These are phyloP conservation scores for Numenius arquata DNA, from an alignment of 2,113 vertebrate species.

Conservation along the genomic window DNA sequence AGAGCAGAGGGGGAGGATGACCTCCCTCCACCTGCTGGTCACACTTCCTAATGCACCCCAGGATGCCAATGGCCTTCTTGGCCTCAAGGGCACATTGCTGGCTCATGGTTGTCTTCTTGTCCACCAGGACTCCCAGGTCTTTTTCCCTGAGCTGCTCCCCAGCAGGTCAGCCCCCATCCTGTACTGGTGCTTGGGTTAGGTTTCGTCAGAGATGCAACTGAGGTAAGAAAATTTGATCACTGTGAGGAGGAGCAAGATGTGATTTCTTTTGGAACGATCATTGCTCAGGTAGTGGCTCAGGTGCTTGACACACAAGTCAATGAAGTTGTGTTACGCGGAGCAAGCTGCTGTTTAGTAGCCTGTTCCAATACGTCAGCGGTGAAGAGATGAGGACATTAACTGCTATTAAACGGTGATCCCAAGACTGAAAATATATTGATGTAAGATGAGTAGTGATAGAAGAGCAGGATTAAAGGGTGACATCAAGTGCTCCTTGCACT, in stretches of 20 bases:
- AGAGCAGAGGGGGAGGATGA: too few species aligned
- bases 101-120: too few species aligned
- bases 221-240: neutral
- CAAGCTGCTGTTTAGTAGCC: neutral
- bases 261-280: neutral
- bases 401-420: neutral
- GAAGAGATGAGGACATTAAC: neutral
- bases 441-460: neutral
- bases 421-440: neutral
- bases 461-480: neutral
- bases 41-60: too few species aligned
- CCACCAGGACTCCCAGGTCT: too few species aligned
- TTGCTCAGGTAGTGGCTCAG: neutral
- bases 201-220: neutral
- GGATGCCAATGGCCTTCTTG: too few species aligned
- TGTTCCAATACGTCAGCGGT: neutral
- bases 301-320: neutral
- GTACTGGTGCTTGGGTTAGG: too few species aligned
- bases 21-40: too few species aligned
- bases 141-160: too few species aligned
- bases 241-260: neutral
- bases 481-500: neutral
- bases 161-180: too few species aligned
- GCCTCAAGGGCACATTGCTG: too few species aligned
- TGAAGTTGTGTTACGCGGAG: fast-evolving